Conservation (phyloP, 2,888 invertebrate genomes). For the Elysia crispata region DNA sequence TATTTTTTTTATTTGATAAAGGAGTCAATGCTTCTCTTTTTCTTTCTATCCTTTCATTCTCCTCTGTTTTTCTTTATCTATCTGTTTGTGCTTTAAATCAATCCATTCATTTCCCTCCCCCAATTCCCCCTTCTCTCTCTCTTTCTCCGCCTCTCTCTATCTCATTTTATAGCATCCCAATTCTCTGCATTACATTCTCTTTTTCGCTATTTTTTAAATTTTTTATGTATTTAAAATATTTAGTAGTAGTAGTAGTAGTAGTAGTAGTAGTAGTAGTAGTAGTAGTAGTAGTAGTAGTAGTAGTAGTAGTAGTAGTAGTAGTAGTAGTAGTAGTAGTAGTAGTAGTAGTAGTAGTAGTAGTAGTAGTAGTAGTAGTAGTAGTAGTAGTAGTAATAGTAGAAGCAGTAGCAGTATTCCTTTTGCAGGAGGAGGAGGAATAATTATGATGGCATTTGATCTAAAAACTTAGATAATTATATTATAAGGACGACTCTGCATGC, state of each 20-base stretch:
- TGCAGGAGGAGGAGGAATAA: too few relatives aligned
- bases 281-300: slow-evolving; percentile 28
- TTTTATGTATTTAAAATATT: not conserved
- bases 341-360: slow-evolving; percentile 30
- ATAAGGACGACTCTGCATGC: too few relatives aligned
- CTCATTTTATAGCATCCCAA: slow-evolving; percentile 12
- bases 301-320: slow-evolving; percentile 32
- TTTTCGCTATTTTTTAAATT: too few relatives aligned
- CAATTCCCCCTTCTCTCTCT: slow-evolving; percentile 30
- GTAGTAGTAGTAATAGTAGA: slow-evolving; percentile 31
- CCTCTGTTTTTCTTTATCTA: too few relatives aligned
- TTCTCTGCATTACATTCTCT: slow-evolving; percentile 26
- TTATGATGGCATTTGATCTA: not conserved
- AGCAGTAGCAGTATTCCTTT: slow-evolving; percentile 32
- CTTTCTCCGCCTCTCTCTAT: slow-evolving; percentile 34
- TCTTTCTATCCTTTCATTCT: too few relatives aligned
- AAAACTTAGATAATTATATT: too few relatives aligned
- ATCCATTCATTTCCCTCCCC: not conserved
- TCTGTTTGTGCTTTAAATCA: too few relatives aligned
- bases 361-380: slow-evolving; percentile 41
- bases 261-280: slow-evolving; percentile 15
- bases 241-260: too few relatives aligned
- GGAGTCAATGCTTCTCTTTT: too few relatives aligned
- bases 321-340: slow-evolving; percentile 26
- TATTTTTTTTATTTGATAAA: too few relatives aligned